Evolutionary conservation across 2,113 vertebrate genomes (phyloP).

Genomic region (Mionectes macconnelli): DNA sequence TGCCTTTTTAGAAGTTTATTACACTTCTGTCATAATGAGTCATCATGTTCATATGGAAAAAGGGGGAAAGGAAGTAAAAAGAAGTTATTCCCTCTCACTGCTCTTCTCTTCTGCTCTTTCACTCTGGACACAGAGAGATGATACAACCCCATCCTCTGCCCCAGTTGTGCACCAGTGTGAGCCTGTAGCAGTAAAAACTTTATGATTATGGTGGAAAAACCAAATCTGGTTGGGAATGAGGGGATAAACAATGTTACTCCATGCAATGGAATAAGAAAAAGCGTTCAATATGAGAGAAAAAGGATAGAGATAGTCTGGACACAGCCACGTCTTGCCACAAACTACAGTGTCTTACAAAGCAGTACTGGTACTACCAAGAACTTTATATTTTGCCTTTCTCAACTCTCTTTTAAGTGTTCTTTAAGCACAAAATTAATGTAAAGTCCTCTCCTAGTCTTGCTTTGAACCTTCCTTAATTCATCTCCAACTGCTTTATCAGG

Average conservation of each 20-base stretch:
- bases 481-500: background rate
- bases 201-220: background rate
- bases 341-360: background rate
- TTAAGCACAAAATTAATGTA: background rate
- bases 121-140: background rate
- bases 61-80: background rate
- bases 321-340: fast-evolving
- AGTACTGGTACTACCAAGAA: background rate
- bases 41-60: constrained; percentile 9
- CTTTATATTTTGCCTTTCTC: background rate
- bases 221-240: background rate
- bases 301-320: background rate
- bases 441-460: background rate
- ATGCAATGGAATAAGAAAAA: background rate
- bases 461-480: background rate
- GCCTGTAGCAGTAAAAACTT: background rate
- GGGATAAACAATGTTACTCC: background rate
- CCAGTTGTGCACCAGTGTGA: background rate
- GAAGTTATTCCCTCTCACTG: background rate
- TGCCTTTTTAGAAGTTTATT: constrained; percentile 53
- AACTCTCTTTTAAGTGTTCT: background rate
- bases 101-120: background rate
- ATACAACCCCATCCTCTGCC: background rate
- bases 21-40: constrained; percentile 51
- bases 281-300: background rate